Evolutionary conservation across 2,888 invertebrate species (phyloP).

Genomic region (Thyatira batis): DNA sequence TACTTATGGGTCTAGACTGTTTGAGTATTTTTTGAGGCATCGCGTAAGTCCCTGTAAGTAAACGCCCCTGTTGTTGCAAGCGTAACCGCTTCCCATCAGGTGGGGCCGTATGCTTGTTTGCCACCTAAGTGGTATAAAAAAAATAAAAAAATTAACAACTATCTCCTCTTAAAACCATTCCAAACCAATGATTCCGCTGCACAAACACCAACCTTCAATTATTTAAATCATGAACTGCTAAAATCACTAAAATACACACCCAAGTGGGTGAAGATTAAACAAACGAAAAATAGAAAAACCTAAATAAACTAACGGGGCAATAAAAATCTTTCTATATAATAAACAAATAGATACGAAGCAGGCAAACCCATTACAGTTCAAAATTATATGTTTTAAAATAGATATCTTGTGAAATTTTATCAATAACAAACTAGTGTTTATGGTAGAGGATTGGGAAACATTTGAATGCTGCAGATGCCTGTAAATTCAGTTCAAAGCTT

Average conservation of each 20-base stretch:
- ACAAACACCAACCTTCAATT: no score
- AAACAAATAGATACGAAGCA: background rate
- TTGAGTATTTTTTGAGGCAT: no score
- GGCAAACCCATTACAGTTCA: background rate
- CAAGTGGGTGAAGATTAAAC: background rate
- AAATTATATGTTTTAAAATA: background rate
- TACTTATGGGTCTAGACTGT: no score
- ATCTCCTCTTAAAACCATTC: no score
- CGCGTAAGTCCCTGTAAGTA: no score
- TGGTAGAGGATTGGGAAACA: background rate
- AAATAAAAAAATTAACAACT: no score
- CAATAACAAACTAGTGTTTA: slow-evolving; percentile 2
- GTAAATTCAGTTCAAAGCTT: background rate
- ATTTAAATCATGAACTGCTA: background rate
- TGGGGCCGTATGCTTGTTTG: no score
- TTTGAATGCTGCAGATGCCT: background rate
- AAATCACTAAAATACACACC: background rate
- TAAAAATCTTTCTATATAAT: background rate
- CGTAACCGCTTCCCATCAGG: no score
- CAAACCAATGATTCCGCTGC: no score
- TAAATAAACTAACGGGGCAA: background rate
- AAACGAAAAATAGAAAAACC: background rate
- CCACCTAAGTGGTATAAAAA: no score
- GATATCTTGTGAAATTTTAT: background rate
- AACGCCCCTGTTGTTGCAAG: no score